A percentile compares a stretch with the other conserved stretches of the same genome.
Conservation (phyloP, 2,888 invertebrate species). For the Cyaniris semiargus region DNA sequence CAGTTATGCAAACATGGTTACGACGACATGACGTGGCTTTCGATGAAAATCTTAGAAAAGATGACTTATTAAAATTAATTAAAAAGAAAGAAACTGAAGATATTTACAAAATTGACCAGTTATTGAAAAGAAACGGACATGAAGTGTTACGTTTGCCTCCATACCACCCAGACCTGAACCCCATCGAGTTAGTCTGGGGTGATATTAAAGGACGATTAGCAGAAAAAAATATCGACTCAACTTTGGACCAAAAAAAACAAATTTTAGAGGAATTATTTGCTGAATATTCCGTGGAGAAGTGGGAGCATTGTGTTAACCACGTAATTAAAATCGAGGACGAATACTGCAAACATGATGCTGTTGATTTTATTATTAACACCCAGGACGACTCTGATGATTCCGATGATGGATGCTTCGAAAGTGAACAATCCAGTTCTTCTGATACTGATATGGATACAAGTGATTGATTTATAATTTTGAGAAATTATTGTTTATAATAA, state of each 20-base stretch:
- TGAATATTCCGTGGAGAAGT: background rate
- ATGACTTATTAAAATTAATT: conserved; percentile 29
- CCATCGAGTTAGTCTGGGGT: conserved; percentile 29
- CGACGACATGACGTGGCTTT: conserved; percentile 1
- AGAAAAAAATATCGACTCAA: background rate
- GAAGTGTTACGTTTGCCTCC: conserved; percentile 11
- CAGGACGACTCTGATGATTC: conserved; percentile 5
- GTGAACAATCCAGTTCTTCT: conserved; percentile 17
- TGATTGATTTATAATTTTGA: conserved; percentile 25
- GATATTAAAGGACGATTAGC: conserved; percentile 29
- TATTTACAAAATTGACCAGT: conserved; percentile 27
- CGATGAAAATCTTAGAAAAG: conserved; percentile 23
- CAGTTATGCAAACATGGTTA: conserved; percentile 17
- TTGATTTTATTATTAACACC: background rate
- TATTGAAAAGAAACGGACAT: conserved; percentile 10
- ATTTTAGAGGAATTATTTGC: background rate
- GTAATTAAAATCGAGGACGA: conserved; percentile 2
- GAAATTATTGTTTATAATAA: background rate
- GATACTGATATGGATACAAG: background rate
- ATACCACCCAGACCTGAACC: conserved; percentile 20
- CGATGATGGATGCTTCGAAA: conserved; percentile 20
- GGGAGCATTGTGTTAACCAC: conserved; percentile 17
- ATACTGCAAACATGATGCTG: background rate
- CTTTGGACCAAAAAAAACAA: background rate
- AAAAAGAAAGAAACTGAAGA: conserved; percentile 18